phyloP scores from a whole-genome alignment of 2,113 vertebrate species.

The Pseudois nayaur region DNA sequence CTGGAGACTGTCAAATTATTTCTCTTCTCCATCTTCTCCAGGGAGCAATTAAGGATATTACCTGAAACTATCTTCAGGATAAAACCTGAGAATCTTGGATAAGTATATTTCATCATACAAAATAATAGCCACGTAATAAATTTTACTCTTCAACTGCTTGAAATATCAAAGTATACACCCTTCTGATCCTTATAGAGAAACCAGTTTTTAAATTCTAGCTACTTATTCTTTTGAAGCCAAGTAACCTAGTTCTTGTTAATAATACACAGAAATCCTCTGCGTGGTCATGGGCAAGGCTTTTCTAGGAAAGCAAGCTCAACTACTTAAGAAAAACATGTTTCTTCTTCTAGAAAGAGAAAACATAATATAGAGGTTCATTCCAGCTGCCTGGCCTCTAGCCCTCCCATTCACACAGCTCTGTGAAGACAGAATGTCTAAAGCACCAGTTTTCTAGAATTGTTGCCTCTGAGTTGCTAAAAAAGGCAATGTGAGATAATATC shows the following conservation, averaged over 20 bases:
- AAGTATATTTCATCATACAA: conserved; percentile 1
- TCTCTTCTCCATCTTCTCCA: not conserved
- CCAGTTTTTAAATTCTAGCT: not conserved
- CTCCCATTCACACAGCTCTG: not conserved
- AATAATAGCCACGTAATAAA: not conserved
- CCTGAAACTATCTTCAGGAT: conserved; percentile 33
- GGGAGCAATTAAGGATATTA: conserved; percentile 40
- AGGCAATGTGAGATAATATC: not conserved
- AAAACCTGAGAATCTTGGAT: conserved; percentile 17
- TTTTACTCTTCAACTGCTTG: not conserved
- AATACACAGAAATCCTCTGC: not conserved
- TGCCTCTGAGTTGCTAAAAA: not conserved
- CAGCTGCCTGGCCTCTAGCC: too few relatives aligned
- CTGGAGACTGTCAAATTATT: conserved; percentile 49
- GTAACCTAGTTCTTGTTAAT: not conserved
- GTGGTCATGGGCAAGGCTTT: not conserved
- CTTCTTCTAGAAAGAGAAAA: not conserved
- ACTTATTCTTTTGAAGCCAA: not conserved
- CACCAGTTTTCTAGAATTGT: not conserved
- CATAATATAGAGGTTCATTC: not conserved
- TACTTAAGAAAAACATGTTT: not conserved
- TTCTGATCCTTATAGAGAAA: not conserved
- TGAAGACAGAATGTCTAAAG: not conserved
- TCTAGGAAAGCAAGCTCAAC: not conserved
- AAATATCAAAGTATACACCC: not conserved